Percentiles rank a stretch among this genome's conserved stretches.
These are phyloP conservation scores for Saxidomus purpurata DNA, from an alignment of 1,140 invertebrate species.

Conservation along the genomic window DNA sequence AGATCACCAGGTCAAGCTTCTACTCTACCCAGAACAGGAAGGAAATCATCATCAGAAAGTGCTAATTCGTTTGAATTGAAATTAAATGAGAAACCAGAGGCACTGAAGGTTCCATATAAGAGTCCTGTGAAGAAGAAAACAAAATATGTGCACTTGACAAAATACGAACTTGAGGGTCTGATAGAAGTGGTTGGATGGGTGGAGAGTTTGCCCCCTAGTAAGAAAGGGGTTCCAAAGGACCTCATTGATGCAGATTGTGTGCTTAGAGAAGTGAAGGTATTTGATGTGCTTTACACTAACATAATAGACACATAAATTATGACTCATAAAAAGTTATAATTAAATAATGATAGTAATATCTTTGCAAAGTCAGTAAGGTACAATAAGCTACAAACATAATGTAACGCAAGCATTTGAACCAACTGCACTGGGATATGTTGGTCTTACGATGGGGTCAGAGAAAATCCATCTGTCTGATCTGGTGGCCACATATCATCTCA, in stretches of 20 bases:
- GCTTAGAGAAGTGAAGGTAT: constrained; percentile 93
- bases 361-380: too few relatives aligned
- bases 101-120: constrained; percentile 29
- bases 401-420: too few relatives aligned
- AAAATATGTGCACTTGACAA: constrained; percentile 85
- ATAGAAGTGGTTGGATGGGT: constrained; percentile 95
- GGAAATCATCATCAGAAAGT: constrained; percentile 74
- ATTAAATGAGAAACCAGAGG: constrained; percentile 62
- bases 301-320: too few relatives aligned
- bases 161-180: constrained; percentile 93
- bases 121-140: constrained; percentile 53
- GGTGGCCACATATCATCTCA: too few relatives aligned
- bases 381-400: too few relatives aligned
- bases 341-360: too few relatives aligned
- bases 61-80: constrained; percentile 73
- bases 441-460: too few relatives aligned
- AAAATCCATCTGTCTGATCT: too few relatives aligned
- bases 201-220: constrained; percentile 92
- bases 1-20: constrained; percentile 60
- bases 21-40: constrained; percentile 52
- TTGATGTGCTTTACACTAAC: too few relatives aligned
- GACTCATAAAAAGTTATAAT: too few relatives aligned
- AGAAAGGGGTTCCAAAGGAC: constrained; percentile 97
- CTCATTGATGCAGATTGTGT: constrained; percentile 95
- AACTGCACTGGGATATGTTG: too few relatives aligned